Percentiles rank a stretch among this genome's conserved stretches.
Conservation (phyloP, 2,888 invertebrate genomes). For the Plagodis dolabraria region DNA sequence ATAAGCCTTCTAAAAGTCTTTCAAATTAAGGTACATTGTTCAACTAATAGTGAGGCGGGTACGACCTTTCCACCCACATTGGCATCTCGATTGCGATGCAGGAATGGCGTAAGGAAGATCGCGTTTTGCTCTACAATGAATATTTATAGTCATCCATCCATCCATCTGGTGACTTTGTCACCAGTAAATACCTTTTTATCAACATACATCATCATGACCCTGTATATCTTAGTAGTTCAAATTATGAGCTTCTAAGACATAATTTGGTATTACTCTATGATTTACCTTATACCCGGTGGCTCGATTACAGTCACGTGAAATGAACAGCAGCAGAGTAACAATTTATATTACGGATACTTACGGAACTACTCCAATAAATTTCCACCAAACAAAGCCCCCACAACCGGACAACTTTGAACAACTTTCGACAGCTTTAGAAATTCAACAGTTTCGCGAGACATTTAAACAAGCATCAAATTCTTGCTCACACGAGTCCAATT, state of each 20-base stretch:
- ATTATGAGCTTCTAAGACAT: too few relatives aligned
- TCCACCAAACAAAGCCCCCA: too few relatives aligned
- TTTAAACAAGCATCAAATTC: conserved; percentile 35
- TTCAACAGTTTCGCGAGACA: conserved; percentile 18
- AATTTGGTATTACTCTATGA: too few relatives aligned
- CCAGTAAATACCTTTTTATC: too few relatives aligned
- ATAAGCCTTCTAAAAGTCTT: conserved; percentile 22
- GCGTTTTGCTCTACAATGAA: conserved; percentile 32
- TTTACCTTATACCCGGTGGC: too few relatives aligned
- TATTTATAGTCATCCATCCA: too few relatives aligned
- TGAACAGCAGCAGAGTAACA: too few relatives aligned
- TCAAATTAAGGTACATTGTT: conserved; percentile 39
- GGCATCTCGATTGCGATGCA: conserved; percentile 39
- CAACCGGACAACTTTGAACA: not conserved
- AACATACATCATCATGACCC: too few relatives aligned
- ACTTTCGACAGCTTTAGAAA: conserved; percentile 13
- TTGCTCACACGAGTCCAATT: conserved; percentile 51
- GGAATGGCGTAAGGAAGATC: conserved; percentile 32
- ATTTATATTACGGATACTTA: too few relatives aligned
- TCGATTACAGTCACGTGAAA: too few relatives aligned
- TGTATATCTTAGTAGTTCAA: too few relatives aligned
- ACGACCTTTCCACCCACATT: conserved; percentile 30
- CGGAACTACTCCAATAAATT: too few relatives aligned
- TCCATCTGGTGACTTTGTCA: not conserved
- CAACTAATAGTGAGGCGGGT: conserved; percentile 17